Evolutionary conservation across 2,113 vertebrate genomes (phyloP).

Genomic region (Zootoca vivipara): DNA sequence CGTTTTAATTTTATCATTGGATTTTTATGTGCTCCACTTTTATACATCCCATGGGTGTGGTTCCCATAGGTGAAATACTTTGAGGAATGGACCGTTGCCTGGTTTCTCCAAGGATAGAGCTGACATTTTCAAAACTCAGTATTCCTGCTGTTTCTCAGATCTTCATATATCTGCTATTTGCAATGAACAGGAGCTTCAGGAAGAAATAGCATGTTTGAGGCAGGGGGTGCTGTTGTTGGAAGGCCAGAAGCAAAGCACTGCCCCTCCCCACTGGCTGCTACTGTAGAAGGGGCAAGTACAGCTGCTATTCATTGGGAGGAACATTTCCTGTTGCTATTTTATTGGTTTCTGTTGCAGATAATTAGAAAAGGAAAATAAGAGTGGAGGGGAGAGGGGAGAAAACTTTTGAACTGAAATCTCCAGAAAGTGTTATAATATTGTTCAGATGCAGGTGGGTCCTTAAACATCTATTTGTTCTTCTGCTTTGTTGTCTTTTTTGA

Average conservation of each 20-base stretch:
- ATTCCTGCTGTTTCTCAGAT: not conserved
- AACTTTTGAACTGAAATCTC: not conserved
- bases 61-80: too few species aligned
- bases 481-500: not conserved
- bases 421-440: not conserved
- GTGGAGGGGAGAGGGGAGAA: not conserved
- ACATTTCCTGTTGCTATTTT: not conserved
- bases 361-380: not conserved
- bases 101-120: not conserved
- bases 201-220: not conserved
- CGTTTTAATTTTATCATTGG: not conserved
- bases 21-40: not conserved
- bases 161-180: not conserved
- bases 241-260: too few species aligned
- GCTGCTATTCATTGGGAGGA: not conserved
- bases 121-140: fast-evolving
- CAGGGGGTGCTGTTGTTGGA: too few species aligned
- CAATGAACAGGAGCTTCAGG: too few species aligned
- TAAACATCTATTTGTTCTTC: not conserved
- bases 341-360: not conserved
- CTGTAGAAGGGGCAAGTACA: not conserved
- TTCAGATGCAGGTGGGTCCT: not conserved
- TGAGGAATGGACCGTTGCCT: not conserved
- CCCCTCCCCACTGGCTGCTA: too few species aligned
- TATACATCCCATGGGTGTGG: too few species aligned